phyloP scores from a whole-genome alignment of 2,113 vertebrate species.

The Paradoxurus hermaphroditus region DNA sequence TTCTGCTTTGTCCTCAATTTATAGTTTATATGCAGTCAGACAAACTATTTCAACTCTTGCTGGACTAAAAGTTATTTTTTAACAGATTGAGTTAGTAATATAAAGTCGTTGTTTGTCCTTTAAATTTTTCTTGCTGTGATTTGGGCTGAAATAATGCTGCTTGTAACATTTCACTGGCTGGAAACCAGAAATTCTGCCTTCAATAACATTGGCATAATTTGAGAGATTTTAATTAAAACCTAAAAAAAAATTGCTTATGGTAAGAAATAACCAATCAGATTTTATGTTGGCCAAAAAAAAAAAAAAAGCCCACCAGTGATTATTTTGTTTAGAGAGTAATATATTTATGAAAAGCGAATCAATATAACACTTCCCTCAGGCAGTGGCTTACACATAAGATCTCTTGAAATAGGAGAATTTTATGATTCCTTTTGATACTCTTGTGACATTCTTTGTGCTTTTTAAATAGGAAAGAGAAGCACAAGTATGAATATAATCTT shows the following conservation, averaged over 20 bases:
- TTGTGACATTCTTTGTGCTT: background rate
- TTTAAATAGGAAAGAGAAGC: background rate
- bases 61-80: background rate
- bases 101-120: background rate
- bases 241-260: background rate
- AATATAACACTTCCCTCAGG: background rate
- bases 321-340: background rate
- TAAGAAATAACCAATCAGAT: background rate
- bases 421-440: background rate
- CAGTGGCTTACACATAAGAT: background rate
- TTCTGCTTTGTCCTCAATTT: background rate
- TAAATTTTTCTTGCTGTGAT: background rate
- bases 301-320: background rate
- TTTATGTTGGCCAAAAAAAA: background rate
- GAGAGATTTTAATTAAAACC: background rate
- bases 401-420: background rate
- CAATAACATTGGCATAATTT: background rate
- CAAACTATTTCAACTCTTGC: background rate
- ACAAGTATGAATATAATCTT: background rate
- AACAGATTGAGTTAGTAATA: background rate
- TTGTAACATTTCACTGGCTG: conserved; percentile 14
- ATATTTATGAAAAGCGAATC: background rate
- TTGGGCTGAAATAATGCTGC: background rate
- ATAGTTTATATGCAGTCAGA: background rate
- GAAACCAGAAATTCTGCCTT: background rate